phyloP scores from a whole-genome alignment of 2,797 vertebrate species.

The Myotis myotis region DNA sequence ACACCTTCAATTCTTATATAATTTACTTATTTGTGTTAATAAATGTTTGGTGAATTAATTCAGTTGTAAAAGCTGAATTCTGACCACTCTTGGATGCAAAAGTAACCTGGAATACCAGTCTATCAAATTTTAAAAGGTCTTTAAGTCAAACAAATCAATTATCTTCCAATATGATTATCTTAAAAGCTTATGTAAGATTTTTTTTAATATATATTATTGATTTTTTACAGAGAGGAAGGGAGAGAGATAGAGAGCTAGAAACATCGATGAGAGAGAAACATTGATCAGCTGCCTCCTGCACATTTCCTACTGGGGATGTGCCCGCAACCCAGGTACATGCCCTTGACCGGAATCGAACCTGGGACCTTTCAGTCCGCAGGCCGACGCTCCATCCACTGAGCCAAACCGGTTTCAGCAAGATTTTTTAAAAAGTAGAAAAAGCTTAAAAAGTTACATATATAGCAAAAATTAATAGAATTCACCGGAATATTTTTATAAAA shows the following conservation, averaged over 20 bases:
- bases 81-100: background rate
- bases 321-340: no score
- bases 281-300: no score
- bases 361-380: no score
- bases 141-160: conserved; percentile 21
- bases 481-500: background rate
- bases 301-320: no score
- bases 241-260: no score
- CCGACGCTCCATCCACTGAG: no score
- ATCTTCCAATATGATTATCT: background rate
- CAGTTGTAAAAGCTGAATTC: background rate
- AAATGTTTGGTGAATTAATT: background rate
- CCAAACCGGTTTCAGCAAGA: no score
- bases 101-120: background rate
- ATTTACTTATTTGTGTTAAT: background rate
- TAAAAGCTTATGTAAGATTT: background rate
- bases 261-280: no score
- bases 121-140: background rate
- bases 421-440: background rate
- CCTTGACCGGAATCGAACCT: no score
- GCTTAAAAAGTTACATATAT: background rate
- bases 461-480: background rate
- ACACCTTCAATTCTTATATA: background rate
- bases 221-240: no score
- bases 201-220: no score